Evolutionary conservation across 1,140 invertebrate genomes (phyloP).

Genomic region (Polypedilum vanderplanki): DNA sequence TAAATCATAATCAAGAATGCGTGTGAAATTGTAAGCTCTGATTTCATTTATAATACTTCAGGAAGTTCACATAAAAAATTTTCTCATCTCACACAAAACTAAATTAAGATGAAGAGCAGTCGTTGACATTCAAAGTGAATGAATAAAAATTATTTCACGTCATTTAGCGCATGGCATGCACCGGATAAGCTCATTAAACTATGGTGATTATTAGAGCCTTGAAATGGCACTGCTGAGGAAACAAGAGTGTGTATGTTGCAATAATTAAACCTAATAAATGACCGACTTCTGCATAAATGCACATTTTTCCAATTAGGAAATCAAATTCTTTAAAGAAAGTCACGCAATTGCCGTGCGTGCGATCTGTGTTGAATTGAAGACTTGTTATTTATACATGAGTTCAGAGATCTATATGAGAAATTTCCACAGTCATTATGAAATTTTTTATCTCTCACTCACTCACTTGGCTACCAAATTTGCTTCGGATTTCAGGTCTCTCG

Average conservation of each 20-base stretch:
- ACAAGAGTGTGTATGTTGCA: too few relatives aligned
- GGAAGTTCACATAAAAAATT: neutral
- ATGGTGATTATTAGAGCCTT: slow-evolving; percentile 8
- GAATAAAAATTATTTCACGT: neutral
- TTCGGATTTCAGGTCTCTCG: neutral
- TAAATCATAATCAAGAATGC: neutral
- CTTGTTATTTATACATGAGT: too few relatives aligned
- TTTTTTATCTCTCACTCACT: too few relatives aligned
- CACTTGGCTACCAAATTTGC: neutral
- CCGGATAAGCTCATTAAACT: neutral
- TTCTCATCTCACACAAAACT: neutral
- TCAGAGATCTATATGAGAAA: too few relatives aligned
- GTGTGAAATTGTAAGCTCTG: neutral
- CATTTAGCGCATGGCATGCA: slow-evolving; percentile 3
- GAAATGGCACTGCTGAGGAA: neutral
- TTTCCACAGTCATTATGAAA: too few relatives aligned
- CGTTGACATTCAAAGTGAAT: neutral
- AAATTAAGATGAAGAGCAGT: neutral
- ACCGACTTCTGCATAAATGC: too few relatives aligned
- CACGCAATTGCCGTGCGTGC: too few relatives aligned
- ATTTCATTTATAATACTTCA: neutral
- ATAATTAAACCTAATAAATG: neutral
- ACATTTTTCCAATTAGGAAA: too few relatives aligned
- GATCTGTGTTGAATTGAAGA: too few relatives aligned
- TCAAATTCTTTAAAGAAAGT: too few relatives aligned